Conservation (phyloP, 2,113 vertebrate genomes). For the Fregata magnificens region DNA sequence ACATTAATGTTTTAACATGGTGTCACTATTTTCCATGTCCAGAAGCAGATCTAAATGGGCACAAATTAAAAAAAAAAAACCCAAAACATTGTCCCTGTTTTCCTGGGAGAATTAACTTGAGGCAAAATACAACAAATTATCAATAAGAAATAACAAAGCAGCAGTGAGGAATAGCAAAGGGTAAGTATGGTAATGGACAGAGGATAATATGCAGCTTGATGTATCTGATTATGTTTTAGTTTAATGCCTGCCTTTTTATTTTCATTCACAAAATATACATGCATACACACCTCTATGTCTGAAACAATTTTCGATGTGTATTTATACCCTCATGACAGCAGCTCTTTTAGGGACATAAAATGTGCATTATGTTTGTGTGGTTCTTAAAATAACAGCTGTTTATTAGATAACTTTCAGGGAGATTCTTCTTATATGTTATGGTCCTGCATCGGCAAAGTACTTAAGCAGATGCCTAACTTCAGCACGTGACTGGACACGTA, state of each 20-base stretch:
- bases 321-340: neutral
- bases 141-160: neutral
- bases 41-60: neutral
- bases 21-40: neutral
- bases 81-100: neutral
- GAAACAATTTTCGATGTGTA: neutral
- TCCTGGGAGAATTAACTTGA: neutral
- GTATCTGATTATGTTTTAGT: neutral
- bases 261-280: neutral
- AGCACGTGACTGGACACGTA: neutral
- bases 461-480: neutral
- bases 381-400: constrained; percentile 28
- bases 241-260: neutral
- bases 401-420: constrained; percentile 3
- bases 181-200: neutral
- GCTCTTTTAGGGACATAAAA: neutral
- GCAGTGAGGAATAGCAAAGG: neutral
- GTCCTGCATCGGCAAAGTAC: neutral
- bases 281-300: neutral
- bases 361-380: neutral
- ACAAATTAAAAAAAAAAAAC: neutral
- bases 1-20: neutral
- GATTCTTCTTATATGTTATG: neutral
- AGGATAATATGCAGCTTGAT: neutral
- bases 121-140: neutral